These are phyloP conservation scores for Saxidomus purpurata DNA, from an alignment of 1,140 invertebrate genomes.

Conservation along the genomic window DNA sequence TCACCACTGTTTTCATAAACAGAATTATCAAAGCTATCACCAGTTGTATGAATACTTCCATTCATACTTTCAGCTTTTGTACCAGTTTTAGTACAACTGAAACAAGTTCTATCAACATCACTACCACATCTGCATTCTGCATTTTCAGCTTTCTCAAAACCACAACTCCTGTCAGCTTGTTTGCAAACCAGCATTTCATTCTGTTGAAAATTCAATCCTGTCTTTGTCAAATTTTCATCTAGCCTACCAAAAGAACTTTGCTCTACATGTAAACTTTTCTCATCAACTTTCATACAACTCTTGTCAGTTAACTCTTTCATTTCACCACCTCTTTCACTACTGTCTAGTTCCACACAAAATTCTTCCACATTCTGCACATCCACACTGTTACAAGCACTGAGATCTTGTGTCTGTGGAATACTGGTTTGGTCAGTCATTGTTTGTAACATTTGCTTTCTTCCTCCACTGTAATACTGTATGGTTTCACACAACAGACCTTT, in stretches of 20 bases:
- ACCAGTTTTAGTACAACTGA: not conserved
- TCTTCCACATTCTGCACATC: not conserved
- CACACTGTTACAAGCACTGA: not conserved
- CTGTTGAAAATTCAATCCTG: too few species aligned
- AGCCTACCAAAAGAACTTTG: too few species aligned
- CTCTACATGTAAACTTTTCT: not conserved
- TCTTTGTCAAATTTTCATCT: too few species aligned
- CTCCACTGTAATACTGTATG: slow-evolving; percentile 7
- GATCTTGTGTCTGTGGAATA: not conserved
- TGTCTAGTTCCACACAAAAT: not conserved
- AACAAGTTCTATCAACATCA: not conserved
- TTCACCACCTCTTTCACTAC: not conserved
- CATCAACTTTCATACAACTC: not conserved
- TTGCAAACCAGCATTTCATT: too few species aligned
- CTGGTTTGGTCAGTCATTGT: not conserved
- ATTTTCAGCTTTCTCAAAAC: not conserved
- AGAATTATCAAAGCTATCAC: not conserved
- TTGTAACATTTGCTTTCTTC: not conserved
- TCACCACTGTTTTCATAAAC: not conserved
- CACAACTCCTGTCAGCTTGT: too few species aligned
- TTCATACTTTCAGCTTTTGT: not conserved
- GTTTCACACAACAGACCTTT: not conserved
- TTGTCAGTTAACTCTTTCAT: not conserved
- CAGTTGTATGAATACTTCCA: not conserved
- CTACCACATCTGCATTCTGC: not conserved